Base-by-base conservation (phyloP, 2,113 vertebrate species). In the Maccullochella peelii region DNA sequence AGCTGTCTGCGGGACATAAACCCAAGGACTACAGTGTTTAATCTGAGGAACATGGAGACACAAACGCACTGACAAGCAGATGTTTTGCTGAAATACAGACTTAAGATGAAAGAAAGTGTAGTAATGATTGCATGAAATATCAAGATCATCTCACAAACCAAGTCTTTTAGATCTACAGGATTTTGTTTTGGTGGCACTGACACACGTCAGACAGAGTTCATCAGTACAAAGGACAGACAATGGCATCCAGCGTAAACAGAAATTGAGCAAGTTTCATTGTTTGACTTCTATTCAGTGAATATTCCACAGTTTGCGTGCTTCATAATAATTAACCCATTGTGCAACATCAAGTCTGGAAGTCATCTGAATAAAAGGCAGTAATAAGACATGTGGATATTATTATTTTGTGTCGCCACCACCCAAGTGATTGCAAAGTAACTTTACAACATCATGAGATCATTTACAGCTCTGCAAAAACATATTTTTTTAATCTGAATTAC, bases 11-110 rank as follows among this genome's bases (percentile, higher is more conserved):
- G 38, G 30, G 25, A n/a, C 47, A 76, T n/a, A 8, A 84, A 84
- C 33, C 79, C 47, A 84, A 86, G 63, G 69, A 66, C 66, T 69
- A 10, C 49, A 27, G 21, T 16, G 42, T 72, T 72, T 79, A 30
- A 77, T 63, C 50, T 68, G 23, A 21, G 21, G 10, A 50, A 54
- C 40, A 44, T 9, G 14, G 40, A 67, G 30, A 77, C 54, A 50
- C 36, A 65, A 30, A 74, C 63, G 49, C 20, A 14, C 61, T 52
- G 49, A 63, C 25, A 8, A 38, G 21, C 58, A 57, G n/a, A 74
- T 80, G 52, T 47, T 62, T 44, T 16, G 36, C 38, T 14, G 30
- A 77, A 25, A 66, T 38, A 84, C 54, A 62, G 36, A 25, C 11
- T 16, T 8, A 2, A 52, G 20, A 73, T 61, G 27, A 30, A 6